Percentiles rank a stretch among this genome's conserved stretches.
Evolutionary conservation across 2,113 vertebrate genomes (phyloP).

Genomic region (Dryoscopus gambensis): DNA sequence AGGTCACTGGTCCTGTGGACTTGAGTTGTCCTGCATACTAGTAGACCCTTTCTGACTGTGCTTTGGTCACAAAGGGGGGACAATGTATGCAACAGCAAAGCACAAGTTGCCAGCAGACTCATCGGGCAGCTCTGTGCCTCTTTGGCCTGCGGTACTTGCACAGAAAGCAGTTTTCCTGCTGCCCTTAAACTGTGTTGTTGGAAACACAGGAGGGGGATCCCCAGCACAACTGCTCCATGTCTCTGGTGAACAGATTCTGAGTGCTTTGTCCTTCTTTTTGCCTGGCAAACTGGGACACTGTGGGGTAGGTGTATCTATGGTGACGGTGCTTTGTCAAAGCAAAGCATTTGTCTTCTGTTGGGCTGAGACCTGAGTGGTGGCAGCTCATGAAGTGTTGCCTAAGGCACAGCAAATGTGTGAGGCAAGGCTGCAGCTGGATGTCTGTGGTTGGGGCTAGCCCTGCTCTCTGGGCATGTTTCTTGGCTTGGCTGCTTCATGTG

Average conservation of each 20-base stretch:
- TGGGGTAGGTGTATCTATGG: rapidly evolving
- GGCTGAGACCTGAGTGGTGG: background rate
- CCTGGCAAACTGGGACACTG: background rate
- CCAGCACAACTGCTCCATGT: background rate
- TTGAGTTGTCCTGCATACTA: background rate
- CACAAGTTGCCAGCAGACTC: background rate
- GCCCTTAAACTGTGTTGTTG: background rate
- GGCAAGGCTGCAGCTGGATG: background rate
- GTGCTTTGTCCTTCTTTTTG: background rate
- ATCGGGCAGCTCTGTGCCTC: background rate
- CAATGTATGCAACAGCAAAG: conserved; percentile 16
- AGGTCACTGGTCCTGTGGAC: rapidly evolving
- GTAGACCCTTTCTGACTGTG: conserved; percentile 23
- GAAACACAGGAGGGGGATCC: background rate
- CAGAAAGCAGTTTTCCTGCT: background rate
- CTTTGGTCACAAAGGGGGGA: conserved; percentile 30
- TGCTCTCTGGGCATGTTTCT: background rate
- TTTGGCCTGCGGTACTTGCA: background rate
- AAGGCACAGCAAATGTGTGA: background rate
- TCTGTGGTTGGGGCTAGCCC: background rate
- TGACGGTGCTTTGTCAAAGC: background rate
- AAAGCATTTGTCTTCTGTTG: rapidly evolving
- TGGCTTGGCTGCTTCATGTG: background rate
- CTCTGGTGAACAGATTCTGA: background rate
- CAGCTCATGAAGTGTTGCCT: background rate